Base-by-base conservation (phyloP, 2,888 invertebrate species). In the Brenthis hecate region DNA sequence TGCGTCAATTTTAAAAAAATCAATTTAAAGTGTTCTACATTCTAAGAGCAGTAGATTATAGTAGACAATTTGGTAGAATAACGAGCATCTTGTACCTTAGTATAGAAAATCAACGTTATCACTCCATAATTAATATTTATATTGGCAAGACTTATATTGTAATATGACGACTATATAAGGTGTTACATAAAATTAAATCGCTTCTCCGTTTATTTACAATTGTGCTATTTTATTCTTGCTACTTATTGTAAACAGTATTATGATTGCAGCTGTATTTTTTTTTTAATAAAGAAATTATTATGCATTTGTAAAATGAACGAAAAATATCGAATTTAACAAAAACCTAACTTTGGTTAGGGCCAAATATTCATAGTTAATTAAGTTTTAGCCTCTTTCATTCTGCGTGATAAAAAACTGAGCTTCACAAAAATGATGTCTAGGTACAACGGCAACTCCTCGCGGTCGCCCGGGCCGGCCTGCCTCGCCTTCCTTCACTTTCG, bases 321-420 rank as follows among this genome's bases (percentile, higher is more conserved):
- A 36, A 36, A 36, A 43, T n/a, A 16, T 53, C 8, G 28, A 51
- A 50, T 43, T 36, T 54, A 53, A 62, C 19, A 23, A 53, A 51
- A 53, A 53, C 43, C 54, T 54, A 16, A 60, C 50, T 60, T 60
- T 50, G 60, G 60, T 47, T 55, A 47, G 0, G 55, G 23, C 54
- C 47, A 47, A 67, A 55, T 67, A 63, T 51, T 50, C 32, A 60
- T 60, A 50, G 50, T 60, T 57, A 63, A 43, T 43, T 48, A 69
- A 23, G 56, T 56, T 66, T 69, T 72, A 74, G 74, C 74, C 74
- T 74, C 74, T 68, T 61, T 63, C 8, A 36, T 53, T 43, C 62
- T 19, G n/a, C 43, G 14, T 36, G 28, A 16, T 13, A 36, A 36
- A 32, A 53, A 16, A 62, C 13, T 19, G 8, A 32, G 32, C 19